These are phyloP conservation scores for Onychostruthus taczanowskii DNA, from an alignment of 2,113 vertebrate species.

Conservation along the genomic window DNA sequence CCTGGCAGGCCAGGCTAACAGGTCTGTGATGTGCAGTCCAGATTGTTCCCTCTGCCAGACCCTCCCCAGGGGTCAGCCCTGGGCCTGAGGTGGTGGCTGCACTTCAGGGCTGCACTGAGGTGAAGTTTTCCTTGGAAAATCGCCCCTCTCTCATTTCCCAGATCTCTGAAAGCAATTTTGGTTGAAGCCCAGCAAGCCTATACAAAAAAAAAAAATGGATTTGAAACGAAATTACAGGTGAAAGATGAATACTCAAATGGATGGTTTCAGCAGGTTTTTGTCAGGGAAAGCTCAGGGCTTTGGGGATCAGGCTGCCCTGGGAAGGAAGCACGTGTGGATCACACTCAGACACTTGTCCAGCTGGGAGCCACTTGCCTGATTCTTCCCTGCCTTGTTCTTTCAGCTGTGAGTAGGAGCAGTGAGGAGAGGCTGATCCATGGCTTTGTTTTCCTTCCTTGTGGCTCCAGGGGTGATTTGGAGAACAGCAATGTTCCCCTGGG, in stretches of 20 bases:
- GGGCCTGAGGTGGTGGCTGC: not conserved
- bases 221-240: not conserved
- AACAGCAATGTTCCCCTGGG: accelerated
- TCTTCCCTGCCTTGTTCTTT: not conserved
- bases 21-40: not conserved
- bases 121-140: not conserved
- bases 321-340: not conserved
- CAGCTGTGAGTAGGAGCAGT: not conserved
- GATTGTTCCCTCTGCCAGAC: not conserved
- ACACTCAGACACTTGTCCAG: accelerated
- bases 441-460: not conserved
- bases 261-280: not conserved
- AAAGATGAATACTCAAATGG: not conserved
- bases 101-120: not conserved
- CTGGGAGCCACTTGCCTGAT: accelerated
- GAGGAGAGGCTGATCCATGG: not conserved
- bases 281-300: not conserved
- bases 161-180: slow-evolving; percentile 72
- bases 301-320: not conserved
- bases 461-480: not conserved
- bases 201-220: slow-evolving; percentile 5
- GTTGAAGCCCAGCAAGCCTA: slow-evolving; percentile 70
- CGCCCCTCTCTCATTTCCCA: slow-evolving; percentile 75
- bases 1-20: not conserved
- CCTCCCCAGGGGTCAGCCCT: not conserved